phyloP scores from a whole-genome alignment of 2,113 vertebrate species.

The Lampris incognitus region DNA sequence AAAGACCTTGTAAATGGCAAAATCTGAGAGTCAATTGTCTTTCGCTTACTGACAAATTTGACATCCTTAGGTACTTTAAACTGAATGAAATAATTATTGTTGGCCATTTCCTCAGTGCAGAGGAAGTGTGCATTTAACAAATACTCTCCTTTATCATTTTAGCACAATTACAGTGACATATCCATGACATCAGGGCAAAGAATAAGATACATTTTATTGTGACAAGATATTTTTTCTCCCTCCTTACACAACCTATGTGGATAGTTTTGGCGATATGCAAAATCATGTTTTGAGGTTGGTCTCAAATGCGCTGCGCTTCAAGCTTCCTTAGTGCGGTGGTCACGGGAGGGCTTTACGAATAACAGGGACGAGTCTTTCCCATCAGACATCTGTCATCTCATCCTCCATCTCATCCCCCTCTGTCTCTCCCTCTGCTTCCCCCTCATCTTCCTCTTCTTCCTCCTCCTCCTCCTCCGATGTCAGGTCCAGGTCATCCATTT shows the following conservation, averaged over 20 bases:
- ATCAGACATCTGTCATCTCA: constrained; percentile 98
- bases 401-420: constrained; percentile 96
- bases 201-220: constrained; percentile 12
- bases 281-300: constrained; percentile 19
- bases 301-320: constrained; percentile 38
- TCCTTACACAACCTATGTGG: neutral
- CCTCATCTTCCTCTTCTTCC: constrained; percentile 84
- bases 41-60: constrained; percentile 25
- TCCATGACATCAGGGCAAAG: constrained; percentile 10
- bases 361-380: constrained; percentile 54
- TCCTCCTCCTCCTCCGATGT: constrained; percentile 97
- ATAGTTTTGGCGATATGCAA: constrained; percentile 11
- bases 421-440: constrained; percentile 88
- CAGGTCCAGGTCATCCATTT: constrained; percentile 89
- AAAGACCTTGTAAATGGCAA: constrained; percentile 6
- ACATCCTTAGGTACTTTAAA: neutral
- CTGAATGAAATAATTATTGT: neutral
- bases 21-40: constrained; percentile 29
- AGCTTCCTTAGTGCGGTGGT: constrained; percentile 20
- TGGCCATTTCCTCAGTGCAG: neutral
- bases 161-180: neutral
- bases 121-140: neutral
- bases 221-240: neutral
- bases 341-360: constrained; percentile 31
- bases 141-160: neutral